Percentiles rank a stretch among this genome's conserved stretches.
phyloP scores from a whole-genome alignment of 2,797 vertebrate species.

The Arremon aurantiirostris region DNA sequence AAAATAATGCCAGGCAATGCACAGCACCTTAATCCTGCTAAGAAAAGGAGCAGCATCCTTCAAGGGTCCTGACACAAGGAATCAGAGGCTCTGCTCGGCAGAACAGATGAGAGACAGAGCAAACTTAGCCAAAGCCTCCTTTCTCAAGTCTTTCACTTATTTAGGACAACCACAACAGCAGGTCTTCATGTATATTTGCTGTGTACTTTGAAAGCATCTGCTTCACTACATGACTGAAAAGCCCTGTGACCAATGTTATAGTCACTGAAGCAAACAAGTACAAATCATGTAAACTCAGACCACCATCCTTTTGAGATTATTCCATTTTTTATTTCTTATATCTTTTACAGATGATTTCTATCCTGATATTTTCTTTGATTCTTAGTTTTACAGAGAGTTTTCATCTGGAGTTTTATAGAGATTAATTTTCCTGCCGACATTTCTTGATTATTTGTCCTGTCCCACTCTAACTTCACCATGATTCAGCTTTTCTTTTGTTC shows the following conservation, averaged over 20 bases:
- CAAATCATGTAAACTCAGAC: background rate
- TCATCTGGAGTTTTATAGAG: background rate
- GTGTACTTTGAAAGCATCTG: background rate
- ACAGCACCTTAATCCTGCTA: background rate
- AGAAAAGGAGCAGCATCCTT: background rate
- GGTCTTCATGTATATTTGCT: background rate
- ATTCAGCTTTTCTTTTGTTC: background rate
- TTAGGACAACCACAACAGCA: background rate
- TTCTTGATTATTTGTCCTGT: background rate
- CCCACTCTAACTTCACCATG: background rate
- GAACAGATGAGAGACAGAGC: background rate
- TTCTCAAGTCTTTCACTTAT: background rate
- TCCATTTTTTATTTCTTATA: background rate
- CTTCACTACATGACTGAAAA: background rate
- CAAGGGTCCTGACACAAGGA: background rate
- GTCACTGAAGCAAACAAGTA: background rate
- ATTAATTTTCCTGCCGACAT: background rate
- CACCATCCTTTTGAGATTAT: background rate
- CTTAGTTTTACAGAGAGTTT: background rate
- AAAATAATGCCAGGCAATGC: background rate
- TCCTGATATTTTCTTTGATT: background rate
- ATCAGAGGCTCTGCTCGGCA: background rate
- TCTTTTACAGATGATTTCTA: background rate
- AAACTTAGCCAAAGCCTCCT: background rate
- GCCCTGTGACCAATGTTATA: background rate